Conservation (phyloP, 2,888 invertebrate genomes). For the Phaonia tiefii region DNA sequence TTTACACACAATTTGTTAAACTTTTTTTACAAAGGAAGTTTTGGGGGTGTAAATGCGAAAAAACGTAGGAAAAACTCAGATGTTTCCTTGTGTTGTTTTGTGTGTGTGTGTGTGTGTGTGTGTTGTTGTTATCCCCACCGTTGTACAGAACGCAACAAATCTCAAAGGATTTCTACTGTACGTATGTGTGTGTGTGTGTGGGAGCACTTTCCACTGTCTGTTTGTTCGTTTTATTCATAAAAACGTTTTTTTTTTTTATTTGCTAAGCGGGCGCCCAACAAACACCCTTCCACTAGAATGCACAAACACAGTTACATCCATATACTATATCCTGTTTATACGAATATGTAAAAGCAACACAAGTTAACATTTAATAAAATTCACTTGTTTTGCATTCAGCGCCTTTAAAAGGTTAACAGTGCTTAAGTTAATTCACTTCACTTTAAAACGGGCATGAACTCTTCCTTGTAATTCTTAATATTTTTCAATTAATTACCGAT, state of each 20-base stretch:
- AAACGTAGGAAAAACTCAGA: constrained; percentile 1
- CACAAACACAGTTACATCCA: constrained; percentile 9
- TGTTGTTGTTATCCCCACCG: neutral
- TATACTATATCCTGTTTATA: constrained; percentile 5
- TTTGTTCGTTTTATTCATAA: constrained; percentile 9
- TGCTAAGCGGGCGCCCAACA: neutral
- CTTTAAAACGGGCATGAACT: too few relatives aligned
- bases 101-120: too few relatives aligned
- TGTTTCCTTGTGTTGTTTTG: constrained; percentile 1
- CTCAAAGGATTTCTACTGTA: constrained; percentile 39
- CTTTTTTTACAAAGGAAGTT: neutral
- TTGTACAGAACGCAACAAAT: constrained; percentile 1
- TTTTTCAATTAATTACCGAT: neutral
- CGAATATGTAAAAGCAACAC: neutral
- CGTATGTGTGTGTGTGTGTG: too few relatives aligned
- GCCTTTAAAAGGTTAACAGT: neutral
- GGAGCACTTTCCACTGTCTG: too few relatives aligned
- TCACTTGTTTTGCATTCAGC: neutral
- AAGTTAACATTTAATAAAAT: neutral
- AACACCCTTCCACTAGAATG: constrained; percentile 25
- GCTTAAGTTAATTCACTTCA: too few relatives aligned
- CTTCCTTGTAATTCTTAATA: too few relatives aligned
- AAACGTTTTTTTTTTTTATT: constrained; percentile 35
- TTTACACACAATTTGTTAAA: constrained; percentile 3
- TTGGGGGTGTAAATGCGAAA: neutral